Percentiles rank a stretch among this genome's conserved stretches.
phyloP scores from a whole-genome alignment of 2,113 vertebrate species.

The Forbesichthys papilliferus region DNA sequence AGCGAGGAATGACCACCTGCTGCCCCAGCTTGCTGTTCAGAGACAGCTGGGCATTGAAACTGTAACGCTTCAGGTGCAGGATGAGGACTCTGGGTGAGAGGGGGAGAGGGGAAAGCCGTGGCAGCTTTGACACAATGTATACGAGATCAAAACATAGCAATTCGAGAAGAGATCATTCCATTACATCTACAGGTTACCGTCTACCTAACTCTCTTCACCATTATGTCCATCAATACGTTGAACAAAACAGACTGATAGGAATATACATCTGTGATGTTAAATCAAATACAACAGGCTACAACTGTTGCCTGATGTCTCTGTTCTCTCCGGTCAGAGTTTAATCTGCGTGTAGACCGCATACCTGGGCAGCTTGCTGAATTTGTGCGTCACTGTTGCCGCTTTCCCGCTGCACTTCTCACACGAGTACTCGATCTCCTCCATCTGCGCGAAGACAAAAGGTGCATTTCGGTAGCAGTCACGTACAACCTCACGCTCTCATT shows the following conservation, averaged over 20 bases:
- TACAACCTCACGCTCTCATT: background rate
- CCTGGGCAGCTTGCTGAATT: constrained; percentile 97
- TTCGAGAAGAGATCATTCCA: no score
- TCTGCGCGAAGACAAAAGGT: constrained; percentile 65
- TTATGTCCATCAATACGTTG: no score
- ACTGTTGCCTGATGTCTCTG: no score
- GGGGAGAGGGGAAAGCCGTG: background rate
- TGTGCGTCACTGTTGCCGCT: constrained; percentile 89
- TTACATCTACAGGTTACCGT: no score
- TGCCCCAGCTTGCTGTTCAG: constrained; percentile 96
- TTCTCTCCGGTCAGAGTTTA: no score
- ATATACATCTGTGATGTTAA: no score
- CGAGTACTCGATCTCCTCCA: constrained; percentile 95
- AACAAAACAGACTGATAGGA: no score
- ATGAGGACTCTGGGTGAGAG: constrained; percentile 85
- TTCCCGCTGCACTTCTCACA: constrained; percentile 97
- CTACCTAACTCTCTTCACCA: no score
- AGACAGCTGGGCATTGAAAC: constrained; percentile 93
- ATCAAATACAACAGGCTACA: no score
- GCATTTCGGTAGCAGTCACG: background rate
- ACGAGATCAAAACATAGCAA: no score
- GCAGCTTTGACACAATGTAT: no score
- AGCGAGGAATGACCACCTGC: constrained; percentile 94
- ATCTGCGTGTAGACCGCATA: constrained; percentile 42
- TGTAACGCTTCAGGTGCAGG: constrained; percentile 97